phyloP scores from a whole-genome alignment of 2,113 vertebrate genomes.

The Dryoscopus gambensis region DNA sequence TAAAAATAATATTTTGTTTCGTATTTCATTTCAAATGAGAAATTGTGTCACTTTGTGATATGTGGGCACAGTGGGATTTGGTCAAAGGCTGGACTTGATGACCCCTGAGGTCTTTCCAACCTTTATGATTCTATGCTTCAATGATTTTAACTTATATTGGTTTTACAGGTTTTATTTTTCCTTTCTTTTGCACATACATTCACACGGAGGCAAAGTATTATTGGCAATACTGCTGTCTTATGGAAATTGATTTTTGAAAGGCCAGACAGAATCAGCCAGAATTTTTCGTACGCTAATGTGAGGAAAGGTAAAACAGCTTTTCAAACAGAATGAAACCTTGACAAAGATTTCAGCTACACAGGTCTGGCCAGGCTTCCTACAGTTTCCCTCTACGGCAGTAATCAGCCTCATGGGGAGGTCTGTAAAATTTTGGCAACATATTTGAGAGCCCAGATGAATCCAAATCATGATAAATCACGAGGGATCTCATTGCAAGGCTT shows the following conservation, averaged over 20 bases:
- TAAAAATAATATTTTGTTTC: neutral
- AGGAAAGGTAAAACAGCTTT: neutral
- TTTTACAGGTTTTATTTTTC: neutral
- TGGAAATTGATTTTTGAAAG: neutral
- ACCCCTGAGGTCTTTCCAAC: neutral
- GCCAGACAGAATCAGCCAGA: neutral
- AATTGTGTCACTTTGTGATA: neutral
- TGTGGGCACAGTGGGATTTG: neutral
- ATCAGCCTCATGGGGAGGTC: neutral
- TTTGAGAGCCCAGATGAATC: neutral
- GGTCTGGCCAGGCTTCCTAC: neutral
- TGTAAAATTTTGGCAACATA: conserved; percentile 1
- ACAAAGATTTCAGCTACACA: neutral
- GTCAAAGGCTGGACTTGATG: neutral
- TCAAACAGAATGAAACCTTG: neutral
- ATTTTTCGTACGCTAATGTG: neutral
- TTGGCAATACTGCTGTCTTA: neutral
- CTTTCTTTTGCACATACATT: neutral
- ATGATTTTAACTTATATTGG: neutral
- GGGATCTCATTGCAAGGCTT: neutral
- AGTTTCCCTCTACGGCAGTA: neutral
- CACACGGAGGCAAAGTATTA: neutral
- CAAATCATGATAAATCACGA: neutral
- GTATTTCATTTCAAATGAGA: neutral
- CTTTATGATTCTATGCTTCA: neutral